phyloP scores from a whole-genome alignment of 2,797 vertebrate species.

The Arctocebus calabarensis region DNA sequence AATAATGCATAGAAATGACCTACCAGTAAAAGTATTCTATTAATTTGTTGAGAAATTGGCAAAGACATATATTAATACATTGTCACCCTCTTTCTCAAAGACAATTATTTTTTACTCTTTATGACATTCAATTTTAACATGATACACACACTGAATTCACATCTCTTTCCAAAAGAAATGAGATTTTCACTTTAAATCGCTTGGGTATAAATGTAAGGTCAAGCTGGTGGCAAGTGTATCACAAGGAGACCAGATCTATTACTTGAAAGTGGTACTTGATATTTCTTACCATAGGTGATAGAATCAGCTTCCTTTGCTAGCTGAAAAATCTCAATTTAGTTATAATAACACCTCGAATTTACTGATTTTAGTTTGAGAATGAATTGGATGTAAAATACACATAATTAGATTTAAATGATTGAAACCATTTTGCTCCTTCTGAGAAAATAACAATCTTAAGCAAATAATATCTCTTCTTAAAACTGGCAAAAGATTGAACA shows the following conservation, averaged over 20 bases:
- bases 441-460: slow-evolving; percentile 66
- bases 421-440: slow-evolving; percentile 63
- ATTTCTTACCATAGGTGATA: neutral
- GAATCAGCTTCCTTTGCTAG: neutral
- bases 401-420: slow-evolving; percentile 77
- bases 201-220: slow-evolving; percentile 63
- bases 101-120: neutral
- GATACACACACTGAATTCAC: slow-evolving; percentile 26
- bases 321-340: slow-evolving; percentile 48
- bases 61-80: neutral
- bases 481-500: neutral
- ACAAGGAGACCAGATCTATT: slow-evolving; percentile 22
- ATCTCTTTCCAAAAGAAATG: slow-evolving; percentile 69
- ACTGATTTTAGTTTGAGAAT: slow-evolving; percentile 71
- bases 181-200: slow-evolving; percentile 67
- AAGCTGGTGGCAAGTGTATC: slow-evolving; percentile 59
- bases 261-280: slow-evolving; percentile 55
- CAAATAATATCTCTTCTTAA: slow-evolving; percentile 38
- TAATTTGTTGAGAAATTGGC: slow-evolving; percentile 39
- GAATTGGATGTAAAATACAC: slow-evolving; percentile 67
- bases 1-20: slow-evolving; percentile 16
- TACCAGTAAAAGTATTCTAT: neutral
- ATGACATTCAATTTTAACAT: slow-evolving; percentile 54
- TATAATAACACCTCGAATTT: slow-evolving; percentile 66
- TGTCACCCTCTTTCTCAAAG: slow-evolving; percentile 26